Evolutionary conservation across 2,113 vertebrate genomes (phyloP).

Genomic region (Hippocampus barbouri): DNA sequence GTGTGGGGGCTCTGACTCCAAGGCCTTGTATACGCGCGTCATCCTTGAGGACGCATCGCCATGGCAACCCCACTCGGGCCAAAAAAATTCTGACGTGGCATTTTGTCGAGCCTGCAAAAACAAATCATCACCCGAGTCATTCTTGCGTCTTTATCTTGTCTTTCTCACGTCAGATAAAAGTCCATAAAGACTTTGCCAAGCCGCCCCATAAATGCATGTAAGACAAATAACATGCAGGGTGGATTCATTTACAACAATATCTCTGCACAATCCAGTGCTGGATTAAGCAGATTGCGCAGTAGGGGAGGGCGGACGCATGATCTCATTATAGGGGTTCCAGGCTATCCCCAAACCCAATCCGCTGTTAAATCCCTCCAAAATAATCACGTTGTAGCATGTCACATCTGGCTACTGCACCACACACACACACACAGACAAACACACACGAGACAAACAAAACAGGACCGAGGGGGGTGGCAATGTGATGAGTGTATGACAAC

Average conservation of each 20-base stretch:
- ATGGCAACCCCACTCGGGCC: conserved; percentile 56
- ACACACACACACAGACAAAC: conserved; percentile 1
- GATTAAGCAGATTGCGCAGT: conserved; percentile 67
- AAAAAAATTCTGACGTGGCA: conserved; percentile 58
- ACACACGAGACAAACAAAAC: not conserved
- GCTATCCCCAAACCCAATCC: conserved; percentile 33
- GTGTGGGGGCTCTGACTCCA: conserved; percentile 43
- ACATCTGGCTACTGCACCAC: conserved; percentile 35
- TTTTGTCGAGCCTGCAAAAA: conserved; percentile 43
- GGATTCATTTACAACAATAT: conserved; percentile 46
- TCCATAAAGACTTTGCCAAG: conserved; percentile 31
- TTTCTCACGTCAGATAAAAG: conserved; percentile 4
- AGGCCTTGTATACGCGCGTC: conserved; percentile 50
- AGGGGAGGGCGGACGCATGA: conserved; percentile 47
- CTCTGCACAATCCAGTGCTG: conserved; percentile 47
- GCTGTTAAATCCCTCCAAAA: conserved; percentile 42
- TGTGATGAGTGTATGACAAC: not conserved
- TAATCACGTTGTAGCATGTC: conserved; percentile 32
- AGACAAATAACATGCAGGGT: conserved; percentile 34
- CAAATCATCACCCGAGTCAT: not conserved
- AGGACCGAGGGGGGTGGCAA: not conserved
- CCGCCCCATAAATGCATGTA: conserved; percentile 31
- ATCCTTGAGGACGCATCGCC: conserved; percentile 62
- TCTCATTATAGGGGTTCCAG: conserved; percentile 47
- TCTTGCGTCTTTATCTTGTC: conserved; percentile 8